These are phyloP conservation scores for Parazoanthus darwini DNA, from an alignment of 92 coral and sea anemone genomes.

Conservation along the genomic window DNA sequence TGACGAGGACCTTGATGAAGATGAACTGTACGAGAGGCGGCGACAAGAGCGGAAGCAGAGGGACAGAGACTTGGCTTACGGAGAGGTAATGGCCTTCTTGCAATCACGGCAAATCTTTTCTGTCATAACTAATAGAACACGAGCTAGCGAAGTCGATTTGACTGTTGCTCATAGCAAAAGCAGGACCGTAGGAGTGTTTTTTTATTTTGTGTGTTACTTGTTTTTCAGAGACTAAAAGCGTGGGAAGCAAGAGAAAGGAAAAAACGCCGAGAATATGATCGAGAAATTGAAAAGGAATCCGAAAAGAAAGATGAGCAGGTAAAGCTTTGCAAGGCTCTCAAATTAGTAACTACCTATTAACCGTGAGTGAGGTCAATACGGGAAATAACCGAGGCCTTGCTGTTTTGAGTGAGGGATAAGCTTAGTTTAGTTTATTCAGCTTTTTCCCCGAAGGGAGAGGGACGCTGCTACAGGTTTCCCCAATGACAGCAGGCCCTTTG, in stretches of 20 bases:
- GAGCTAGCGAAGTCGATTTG: neutral
- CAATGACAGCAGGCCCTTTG: too few species aligned
- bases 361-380: too few species aligned
- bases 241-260: constrained; percentile 96
- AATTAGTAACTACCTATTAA: too few species aligned
- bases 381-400: too few species aligned
- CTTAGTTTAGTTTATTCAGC: too few species aligned
- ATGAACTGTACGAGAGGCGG: constrained; percentile 80
- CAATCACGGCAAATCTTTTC: too few species aligned
- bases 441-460: too few species aligned
- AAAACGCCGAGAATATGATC: constrained; percentile 90
- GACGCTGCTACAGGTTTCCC: too few species aligned
- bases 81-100: constrained; percentile 62
- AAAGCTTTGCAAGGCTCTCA: neutral
- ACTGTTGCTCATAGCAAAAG: too few species aligned
- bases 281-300: constrained; percentile 94
- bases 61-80: constrained; percentile 85
- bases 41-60: constrained; percentile 84
- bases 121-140: too few species aligned
- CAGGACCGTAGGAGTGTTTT: too few species aligned
- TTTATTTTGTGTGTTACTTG: neutral
- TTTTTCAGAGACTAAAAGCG: constrained; percentile 77
- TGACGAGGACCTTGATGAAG: constrained; percentile 86
- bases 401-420: too few species aligned
- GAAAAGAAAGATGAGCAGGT: constrained; percentile 98